phyloP scores from a whole-genome alignment of 1,140 invertebrate genomes.

The Sycophaga agraensis region DNA sequence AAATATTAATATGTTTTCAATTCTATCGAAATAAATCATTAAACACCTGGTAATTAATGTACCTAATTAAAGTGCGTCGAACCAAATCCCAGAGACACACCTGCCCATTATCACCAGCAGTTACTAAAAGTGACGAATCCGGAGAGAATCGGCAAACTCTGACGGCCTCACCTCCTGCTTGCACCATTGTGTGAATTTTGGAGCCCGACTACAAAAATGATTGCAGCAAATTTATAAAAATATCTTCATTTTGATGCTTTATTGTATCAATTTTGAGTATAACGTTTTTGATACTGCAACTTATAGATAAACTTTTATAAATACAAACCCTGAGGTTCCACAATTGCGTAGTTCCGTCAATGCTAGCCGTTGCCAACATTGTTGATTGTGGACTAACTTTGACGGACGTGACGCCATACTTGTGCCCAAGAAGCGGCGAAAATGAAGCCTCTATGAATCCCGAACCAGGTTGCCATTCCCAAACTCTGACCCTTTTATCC shows the following conservation, averaged over 20 bases:
- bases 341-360: constrained; percentile 71
- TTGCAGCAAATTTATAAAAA: neutral
- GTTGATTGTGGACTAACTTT: constrained; percentile 72
- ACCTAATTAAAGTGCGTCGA: constrained; percentile 65
- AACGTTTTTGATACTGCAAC: too few relatives aligned
- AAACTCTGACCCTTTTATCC: constrained; percentile 67
- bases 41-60: too few relatives aligned
- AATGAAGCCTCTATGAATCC: constrained; percentile 62
- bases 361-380: constrained; percentile 70
- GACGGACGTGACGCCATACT: constrained; percentile 68
- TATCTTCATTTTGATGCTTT: too few relatives aligned
- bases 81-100: constrained; percentile 74
- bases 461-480: constrained; percentile 62
- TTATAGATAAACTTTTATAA: too few relatives aligned
- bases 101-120: constrained; percentile 74
- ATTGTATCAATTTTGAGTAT: too few relatives aligned
- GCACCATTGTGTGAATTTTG: constrained; percentile 65
- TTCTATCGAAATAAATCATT: too few relatives aligned
- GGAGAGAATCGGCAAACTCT: constrained; percentile 68
- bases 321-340: constrained; percentile 63
- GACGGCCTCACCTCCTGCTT: constrained; percentile 67
- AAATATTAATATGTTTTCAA: too few relatives aligned
- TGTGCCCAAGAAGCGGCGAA: constrained; percentile 66
- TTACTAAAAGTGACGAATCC: constrained; percentile 66
- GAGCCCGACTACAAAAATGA: constrained; percentile 56